phyloP scores from a whole-genome alignment of 2,113 vertebrate genomes.

The Barnardius zonarius region DNA sequence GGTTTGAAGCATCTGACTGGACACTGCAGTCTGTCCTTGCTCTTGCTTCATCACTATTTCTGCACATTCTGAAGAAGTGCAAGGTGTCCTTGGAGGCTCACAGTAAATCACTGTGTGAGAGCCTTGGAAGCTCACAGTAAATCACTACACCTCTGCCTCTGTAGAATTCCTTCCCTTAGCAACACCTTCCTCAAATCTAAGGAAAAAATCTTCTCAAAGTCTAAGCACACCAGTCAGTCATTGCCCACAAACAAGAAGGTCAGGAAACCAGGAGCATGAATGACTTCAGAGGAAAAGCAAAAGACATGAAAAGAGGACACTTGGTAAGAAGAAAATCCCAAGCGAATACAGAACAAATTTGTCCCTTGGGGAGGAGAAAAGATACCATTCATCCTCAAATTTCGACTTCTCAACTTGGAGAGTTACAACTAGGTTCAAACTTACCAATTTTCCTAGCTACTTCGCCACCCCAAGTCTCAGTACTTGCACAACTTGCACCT shows the following conservation, averaged over 20 bases:
- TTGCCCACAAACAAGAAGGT: background rate
- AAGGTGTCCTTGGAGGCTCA: background rate
- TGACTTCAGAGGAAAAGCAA: background rate
- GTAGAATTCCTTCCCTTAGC: background rate
- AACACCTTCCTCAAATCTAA: background rate
- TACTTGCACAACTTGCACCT: background rate
- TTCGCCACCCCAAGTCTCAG: background rate
- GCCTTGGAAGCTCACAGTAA: background rate
- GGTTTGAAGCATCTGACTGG: background rate
- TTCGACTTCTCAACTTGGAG: background rate
- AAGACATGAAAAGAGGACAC: background rate
- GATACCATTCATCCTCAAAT: background rate
- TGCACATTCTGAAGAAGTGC: background rate
- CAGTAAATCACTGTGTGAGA: background rate
- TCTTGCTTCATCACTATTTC: background rate
- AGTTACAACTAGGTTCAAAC: background rate
- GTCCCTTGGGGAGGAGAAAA: background rate
- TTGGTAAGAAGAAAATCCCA: background rate
- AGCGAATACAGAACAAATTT: background rate
- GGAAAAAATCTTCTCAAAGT: background rate
- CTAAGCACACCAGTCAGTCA: background rate
- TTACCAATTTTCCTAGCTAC: background rate
- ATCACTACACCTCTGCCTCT: background rate
- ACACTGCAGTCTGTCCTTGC: background rate
- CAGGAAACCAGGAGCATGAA: background rate